Conservation (phyloP, 1,140 invertebrate species). For the Bombus consobrinus region DNA sequence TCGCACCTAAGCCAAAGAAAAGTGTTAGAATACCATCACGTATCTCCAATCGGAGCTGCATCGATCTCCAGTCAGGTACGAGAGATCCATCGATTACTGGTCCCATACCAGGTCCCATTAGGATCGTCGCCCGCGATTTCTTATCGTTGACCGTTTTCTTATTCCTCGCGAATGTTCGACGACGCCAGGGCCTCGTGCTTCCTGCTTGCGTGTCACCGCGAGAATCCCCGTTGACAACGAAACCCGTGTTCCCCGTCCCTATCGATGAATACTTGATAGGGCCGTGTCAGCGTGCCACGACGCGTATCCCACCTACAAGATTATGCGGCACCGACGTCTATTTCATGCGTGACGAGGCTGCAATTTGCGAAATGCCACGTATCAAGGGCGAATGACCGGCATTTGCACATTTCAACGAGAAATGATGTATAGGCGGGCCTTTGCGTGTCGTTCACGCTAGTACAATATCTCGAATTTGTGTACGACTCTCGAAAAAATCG, state of each 20-base stretch:
- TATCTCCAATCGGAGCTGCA: not conserved
- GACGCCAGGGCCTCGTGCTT: slow-evolving; percentile 22
- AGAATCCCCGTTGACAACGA: slow-evolving; percentile 63
- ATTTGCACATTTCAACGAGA: slow-evolving; percentile 34
- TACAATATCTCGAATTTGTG: not conserved
- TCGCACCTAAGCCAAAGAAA: not conserved
- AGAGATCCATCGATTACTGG: not conserved
- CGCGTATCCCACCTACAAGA: slow-evolving; percentile 66
- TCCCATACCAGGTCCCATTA: not conserved
- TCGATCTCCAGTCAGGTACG: slow-evolving; percentile 22
- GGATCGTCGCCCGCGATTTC: slow-evolving; percentile 10
- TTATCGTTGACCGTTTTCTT: slow-evolving; percentile 17
- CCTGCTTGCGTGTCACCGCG: slow-evolving; percentile 55
- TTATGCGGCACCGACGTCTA: slow-evolving; percentile 61
- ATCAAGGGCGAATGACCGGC: slow-evolving; percentile 65
- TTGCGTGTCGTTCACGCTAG: too few species aligned
- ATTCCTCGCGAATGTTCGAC: not conserved
- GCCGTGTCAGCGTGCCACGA: slow-evolving; percentile 53
- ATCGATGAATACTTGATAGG: slow-evolving; percentile 66
- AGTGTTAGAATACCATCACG: slow-evolving; percentile 1
- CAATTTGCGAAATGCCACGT: slow-evolving; percentile 66
- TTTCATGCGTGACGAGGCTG: slow-evolving; percentile 66
- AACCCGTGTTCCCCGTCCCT: slow-evolving; percentile 45
- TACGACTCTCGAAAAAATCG: not conserved
- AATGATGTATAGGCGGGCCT: slow-evolving; percentile 40